Conservation (phyloP, 2,113 vertebrate species). For the Lonchura striata region DNA sequence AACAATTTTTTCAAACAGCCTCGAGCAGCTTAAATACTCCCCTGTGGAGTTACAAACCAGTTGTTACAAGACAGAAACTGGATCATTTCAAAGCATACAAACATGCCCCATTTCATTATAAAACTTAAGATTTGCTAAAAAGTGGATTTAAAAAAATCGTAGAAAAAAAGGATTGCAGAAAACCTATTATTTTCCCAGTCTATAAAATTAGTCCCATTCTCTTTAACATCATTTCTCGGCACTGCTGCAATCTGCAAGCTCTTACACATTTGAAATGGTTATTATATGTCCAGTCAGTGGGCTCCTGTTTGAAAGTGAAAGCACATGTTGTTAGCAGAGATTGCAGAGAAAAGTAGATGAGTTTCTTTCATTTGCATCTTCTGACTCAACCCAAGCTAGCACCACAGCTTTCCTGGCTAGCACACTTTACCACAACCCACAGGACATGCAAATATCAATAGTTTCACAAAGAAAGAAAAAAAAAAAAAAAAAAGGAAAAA, state of each 20-base stretch:
- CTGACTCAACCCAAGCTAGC: background rate
- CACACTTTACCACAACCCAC: background rate
- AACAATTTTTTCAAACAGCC: background rate
- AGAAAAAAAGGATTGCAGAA: background rate
- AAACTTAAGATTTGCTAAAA: background rate
- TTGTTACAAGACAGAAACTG: background rate
- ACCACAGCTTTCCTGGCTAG: background rate
- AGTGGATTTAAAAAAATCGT: accelerated
- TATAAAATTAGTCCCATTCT: background rate
- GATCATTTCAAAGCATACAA: background rate
- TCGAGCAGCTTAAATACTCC: background rate
- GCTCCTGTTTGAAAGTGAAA: background rate
- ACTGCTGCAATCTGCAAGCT: background rate
- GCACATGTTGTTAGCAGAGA: background rate
- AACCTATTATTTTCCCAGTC: background rate
- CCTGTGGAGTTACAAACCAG: background rate
- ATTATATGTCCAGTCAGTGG: background rate
- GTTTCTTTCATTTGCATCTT: background rate
- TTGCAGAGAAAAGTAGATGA: background rate
- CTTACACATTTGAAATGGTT: background rate
- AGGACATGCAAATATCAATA: background rate
- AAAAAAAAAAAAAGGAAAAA: too few species aligned
- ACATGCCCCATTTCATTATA: background rate
- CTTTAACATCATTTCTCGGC: background rate
- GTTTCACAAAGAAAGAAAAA: background rate